Percentiles rank a stretch among this genome's conserved stretches.
Conservation (phyloP, 53 echinoderm and acorn worm genomes). For the Hippasteria phrygiana region DNA sequence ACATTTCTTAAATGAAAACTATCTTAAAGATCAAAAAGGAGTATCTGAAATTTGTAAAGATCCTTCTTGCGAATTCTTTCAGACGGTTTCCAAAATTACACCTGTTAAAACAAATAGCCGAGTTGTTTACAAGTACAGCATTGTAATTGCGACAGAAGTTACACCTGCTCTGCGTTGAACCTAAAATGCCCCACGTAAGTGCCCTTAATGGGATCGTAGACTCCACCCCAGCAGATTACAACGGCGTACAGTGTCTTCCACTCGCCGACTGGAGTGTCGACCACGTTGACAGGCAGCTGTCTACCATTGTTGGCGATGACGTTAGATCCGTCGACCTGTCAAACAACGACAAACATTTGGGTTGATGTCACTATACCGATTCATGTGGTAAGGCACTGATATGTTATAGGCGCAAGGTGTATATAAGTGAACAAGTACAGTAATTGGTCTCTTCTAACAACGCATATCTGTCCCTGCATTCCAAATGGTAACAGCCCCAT, state of each 20-base stretch:
- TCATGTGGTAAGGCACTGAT: too few species aligned
- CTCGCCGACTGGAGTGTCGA: constrained; percentile 18
- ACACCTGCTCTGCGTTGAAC: constrained; percentile 4
- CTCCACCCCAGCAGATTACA: constrained; percentile 55
- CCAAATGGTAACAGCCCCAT: too few species aligned
- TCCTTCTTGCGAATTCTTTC: background rate
- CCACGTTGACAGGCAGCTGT: constrained; percentile 39
- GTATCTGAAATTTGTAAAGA: too few species aligned
- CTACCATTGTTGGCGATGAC: constrained; percentile 17
- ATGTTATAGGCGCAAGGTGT: too few species aligned
- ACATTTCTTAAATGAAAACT: background rate
- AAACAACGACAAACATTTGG: background rate
- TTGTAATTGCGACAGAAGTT: background rate
- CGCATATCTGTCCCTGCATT: too few species aligned
- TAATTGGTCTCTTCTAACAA: too few species aligned
- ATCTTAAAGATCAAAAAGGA: background rate
- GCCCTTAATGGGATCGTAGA: background rate
- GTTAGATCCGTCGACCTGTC: constrained; percentile 6
- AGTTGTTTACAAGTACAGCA: background rate
- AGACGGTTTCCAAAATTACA: background rate
- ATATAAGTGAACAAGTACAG: too few species aligned
- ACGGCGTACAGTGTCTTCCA: constrained; percentile 49
- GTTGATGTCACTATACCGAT: background rate
- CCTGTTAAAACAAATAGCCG: background rate
- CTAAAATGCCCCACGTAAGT: constrained; percentile 27